A percentile compares a stretch with the other conserved stretches of the same genome.
Conservation (phyloP, 2,888 invertebrate species). For the Torymus texanus region DNA sequence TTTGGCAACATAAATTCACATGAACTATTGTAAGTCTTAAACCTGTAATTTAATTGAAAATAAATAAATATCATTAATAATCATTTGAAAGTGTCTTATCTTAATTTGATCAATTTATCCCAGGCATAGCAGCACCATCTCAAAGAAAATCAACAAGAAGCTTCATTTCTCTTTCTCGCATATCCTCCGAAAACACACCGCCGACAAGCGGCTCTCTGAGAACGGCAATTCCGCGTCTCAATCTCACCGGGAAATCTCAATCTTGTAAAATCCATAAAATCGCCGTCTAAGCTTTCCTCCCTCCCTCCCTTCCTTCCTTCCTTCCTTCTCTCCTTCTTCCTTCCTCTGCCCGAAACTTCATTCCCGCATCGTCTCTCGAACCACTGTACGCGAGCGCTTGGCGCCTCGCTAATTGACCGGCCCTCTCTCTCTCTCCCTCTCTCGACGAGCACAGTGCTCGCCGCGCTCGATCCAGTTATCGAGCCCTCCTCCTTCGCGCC, state of each 20-base stretch:
- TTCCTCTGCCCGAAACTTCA: conserved; percentile 5
- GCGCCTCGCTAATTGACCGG: conserved; percentile 40
- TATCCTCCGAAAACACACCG: too few relatives aligned
- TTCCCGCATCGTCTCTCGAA: conserved; percentile 15
- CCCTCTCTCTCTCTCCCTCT: conserved; percentile 9
- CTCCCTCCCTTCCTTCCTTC: background rate
- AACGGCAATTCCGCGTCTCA: too few relatives aligned
- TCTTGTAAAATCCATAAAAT: conserved; percentile 19
- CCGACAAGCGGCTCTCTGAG: too few relatives aligned
- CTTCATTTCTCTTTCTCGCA: too few relatives aligned
- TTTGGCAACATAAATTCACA: too few relatives aligned
- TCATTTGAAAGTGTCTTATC: too few relatives aligned
- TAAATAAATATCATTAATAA: too few relatives aligned
- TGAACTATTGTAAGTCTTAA: too few relatives aligned
- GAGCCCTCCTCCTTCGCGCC: conserved; percentile 10
- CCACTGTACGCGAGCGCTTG: background rate
- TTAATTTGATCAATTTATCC: too few relatives aligned
- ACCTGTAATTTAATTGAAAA: too few relatives aligned
- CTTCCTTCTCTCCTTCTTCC: background rate
- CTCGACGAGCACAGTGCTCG: conserved; percentile 11
- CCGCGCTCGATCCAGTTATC: conserved; percentile 41
- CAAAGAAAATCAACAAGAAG: too few relatives aligned
- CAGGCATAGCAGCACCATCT: too few relatives aligned
- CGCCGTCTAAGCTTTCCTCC: background rate
- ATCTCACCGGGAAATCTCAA: background rate